Base-by-base conservation (phyloP, 2,888 invertebrate genomes). In the Pachycephus smyrnensis region DNA sequence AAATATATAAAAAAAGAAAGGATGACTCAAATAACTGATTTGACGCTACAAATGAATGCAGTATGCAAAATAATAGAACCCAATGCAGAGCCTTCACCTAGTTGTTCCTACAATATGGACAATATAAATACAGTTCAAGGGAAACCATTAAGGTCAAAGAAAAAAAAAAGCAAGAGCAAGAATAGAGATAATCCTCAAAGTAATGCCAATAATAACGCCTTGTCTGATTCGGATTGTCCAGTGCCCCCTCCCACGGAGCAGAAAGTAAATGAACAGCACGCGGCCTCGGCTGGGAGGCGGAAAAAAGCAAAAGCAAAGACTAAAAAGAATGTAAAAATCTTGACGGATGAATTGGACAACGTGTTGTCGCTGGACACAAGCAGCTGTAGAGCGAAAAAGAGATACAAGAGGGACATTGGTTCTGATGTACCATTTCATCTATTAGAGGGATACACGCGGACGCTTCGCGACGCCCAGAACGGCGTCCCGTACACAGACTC, bases 61-160 rank as follows among this genome's bases (percentile, higher is more conserved):
- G 76, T 84, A 6, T 87, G 88, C 35, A 83, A 77, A 4, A 79
- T 86, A n/a, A 80, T 83, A 37, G 81, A 83, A 68, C 68, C 79
- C 33, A 69, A 23, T 71, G 77, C 33, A 37, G 69, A 77, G 1
- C 35, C 76, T 12, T 33, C n/a, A 6, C 74, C 71, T 15, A 71
- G 71, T 33, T 71, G 71, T 71, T 71, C 71, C 2, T 71, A 71
- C 15, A 11, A 71, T 32, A 71, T 23, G 9, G 23, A 55, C 55
- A 55, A 23, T 55, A 23, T 55, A 9, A 55, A 55, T 55, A 23
- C 9, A 23, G 23, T 23, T 23, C 55, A 55, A 55, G 55, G 23
- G 55, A 55, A 55, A 23, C 2, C 55, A 55, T 55, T 2, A 15
- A 55, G 55, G 55, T 55, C 9, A 23, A 55, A 55, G 23, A 15